These are phyloP conservation scores for Horisme vitalbata DNA, from an alignment of 2,888 invertebrate species.

Conservation along the genomic window DNA sequence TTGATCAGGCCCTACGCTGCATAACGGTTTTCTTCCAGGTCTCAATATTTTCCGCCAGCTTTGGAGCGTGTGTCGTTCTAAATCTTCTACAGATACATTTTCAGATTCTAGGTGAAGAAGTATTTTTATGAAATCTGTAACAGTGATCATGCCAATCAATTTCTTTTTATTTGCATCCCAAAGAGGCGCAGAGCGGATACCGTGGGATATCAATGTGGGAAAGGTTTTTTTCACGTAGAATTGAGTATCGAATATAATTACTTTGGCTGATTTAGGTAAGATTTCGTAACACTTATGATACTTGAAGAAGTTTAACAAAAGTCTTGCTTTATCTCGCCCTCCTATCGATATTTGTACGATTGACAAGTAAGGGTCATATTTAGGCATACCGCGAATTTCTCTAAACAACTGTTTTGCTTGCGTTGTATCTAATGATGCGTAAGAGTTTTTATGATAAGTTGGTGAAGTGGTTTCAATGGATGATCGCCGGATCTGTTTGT, in stretches of 20 bases:
- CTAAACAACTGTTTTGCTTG: conserved; percentile 77
- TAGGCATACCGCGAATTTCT: conserved; percentile 75
- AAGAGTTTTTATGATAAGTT: conserved; percentile 77
- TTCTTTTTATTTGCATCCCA: conserved; percentile 75
- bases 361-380: conserved; percentile 76
- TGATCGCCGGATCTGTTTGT: conserved; percentile 65
- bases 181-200: conserved; percentile 74
- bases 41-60: conserved; percentile 74
- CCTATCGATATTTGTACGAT: conserved; percentile 79
- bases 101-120: conserved; percentile 68
- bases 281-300: conserved; percentile 80
- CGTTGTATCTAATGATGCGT: conserved; percentile 71
- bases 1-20: conserved; percentile 69
- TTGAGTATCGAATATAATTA: conserved; percentile 77
- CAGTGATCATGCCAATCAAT: conserved; percentile 77
- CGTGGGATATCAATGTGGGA: conserved; percentile 75
- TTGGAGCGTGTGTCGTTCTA: conserved; percentile 73
- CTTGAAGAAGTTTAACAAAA: conserved; percentile 75
- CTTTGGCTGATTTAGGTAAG: conserved; percentile 76
- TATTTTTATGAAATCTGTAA: conserved; percentile 76
- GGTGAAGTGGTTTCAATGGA: conserved; percentile 77
- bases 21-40: conserved; percentile 65
- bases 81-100: conserved; percentile 70
- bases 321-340: conserved; percentile 74
- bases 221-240: conserved; percentile 76